Base-by-base conservation (phyloP, 2,113 vertebrate genomes). In the Erpornis zantholeuca region DNA sequence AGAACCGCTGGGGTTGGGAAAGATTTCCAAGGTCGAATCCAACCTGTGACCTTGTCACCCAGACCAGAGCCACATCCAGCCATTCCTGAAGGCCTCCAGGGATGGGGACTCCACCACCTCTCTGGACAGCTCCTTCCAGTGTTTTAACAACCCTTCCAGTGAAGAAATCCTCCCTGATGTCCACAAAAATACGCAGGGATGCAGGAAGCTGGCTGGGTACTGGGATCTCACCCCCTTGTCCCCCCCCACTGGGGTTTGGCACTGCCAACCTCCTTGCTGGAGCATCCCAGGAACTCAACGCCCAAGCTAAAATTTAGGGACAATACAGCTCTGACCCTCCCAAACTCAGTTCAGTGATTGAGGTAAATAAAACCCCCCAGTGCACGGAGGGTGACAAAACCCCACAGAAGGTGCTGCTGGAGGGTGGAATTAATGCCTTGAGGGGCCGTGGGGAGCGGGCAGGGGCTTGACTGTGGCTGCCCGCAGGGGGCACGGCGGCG, bases 401-500 rank as follows among this genome's bases (percentile, higher is more conserved):
- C 47, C 28, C 14, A 1, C 25, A 8, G 18, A 18, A 52, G 10
- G 9, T 9, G 9, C 66, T 20, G 31, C 2, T 5, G 57, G 23
- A 36, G 57, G 25, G 16, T 27, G 17, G 15, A 5, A 35, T 35
- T 0, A n/a, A 12, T 18, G 22, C n/a, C 14, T 10, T 0, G 21
- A 15, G 69, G 25, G 60, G 40, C 15, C 1, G 12, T 4, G 42
- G 42, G 53, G 45, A 14, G 36, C 0, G 2, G 24, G 31, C 31
- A n/a, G 54, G 54, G 68, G 28, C 86, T 38, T 96, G 82, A 96
- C 9, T 2, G 36, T 44, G 7, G 31, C n/a, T 64, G 44, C 81
- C 56, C 42, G 7, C 86, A 99, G 99, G 98, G 77, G 98, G 95
- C 10, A 77, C 97, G 6, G 79, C 97, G 4, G 93, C 96, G 53